Evolutionary conservation across 2,797 vertebrate genomes (phyloP).

Genomic region (Epinephelus malabaricus): DNA sequence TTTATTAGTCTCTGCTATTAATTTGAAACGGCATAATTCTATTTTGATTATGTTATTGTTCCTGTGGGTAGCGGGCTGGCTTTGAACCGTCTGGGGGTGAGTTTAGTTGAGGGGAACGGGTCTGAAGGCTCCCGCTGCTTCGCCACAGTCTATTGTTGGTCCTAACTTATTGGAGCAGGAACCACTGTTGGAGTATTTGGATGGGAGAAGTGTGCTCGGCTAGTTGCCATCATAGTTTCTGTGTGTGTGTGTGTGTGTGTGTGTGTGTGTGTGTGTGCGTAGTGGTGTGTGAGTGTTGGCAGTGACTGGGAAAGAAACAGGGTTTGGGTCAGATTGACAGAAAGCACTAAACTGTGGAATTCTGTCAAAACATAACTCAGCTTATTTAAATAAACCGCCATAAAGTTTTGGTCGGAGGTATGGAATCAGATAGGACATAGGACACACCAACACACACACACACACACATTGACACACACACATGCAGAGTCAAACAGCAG

Average conservation of each 20-base stretch:
- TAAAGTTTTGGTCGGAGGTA: conserved; percentile 56
- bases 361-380: conserved; percentile 72
- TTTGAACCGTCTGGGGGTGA: conserved; percentile 64
- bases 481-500: conserved; percentile 39
- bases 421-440: conserved; percentile 60
- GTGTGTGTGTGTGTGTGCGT: not conserved
- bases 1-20: conserved; percentile 66
- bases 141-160: conserved; percentile 64
- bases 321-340: conserved; percentile 69
- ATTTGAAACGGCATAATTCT: conserved; percentile 75
- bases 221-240: conserved; percentile 34
- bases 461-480: conserved; percentile 11
- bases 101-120: conserved; percentile 42
- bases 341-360: conserved; percentile 71
- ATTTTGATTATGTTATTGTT: conserved; percentile 75
- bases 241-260: conserved; percentile 29
- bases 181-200: conserved; percentile 56
- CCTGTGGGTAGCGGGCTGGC: conserved; percentile 51
- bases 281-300: conserved; percentile 71
- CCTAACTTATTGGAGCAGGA: conserved; percentile 55
- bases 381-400: conserved; percentile 76
- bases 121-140: conserved; percentile 59
- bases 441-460: conserved; percentile 21
- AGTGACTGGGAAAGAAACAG: conserved; percentile 44
- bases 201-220: conserved; percentile 56